phyloP scores from a whole-genome alignment of 2,888 invertebrate genomes.

The Ectemnius continuus region DNA sequence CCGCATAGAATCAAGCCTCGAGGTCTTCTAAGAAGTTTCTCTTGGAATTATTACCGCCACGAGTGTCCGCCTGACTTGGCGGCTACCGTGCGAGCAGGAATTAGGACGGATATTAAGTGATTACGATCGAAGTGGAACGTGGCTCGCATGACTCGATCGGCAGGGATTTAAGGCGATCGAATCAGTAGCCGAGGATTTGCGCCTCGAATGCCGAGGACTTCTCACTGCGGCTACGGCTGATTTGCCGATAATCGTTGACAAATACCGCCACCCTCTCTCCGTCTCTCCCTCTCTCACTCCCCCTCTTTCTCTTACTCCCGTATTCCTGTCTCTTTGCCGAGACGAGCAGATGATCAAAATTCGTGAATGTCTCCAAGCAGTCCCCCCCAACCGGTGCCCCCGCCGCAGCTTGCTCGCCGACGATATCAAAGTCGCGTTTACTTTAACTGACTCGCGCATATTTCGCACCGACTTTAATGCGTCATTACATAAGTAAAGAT shows the following conservation, averaged over 20 bases:
- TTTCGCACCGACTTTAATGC: slow-evolving; percentile 4
- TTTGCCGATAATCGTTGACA: slow-evolving; percentile 40
- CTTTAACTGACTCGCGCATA: slow-evolving; percentile 1
- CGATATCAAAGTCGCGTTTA: slow-evolving; percentile 3
- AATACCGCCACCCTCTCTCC: background rate
- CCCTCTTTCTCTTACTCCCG: background rate
- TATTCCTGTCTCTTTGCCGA: background rate
- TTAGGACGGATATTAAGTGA: slow-evolving; percentile 35
- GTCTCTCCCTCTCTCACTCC: background rate
- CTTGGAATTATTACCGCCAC: background rate
- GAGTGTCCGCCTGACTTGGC: too few species aligned
- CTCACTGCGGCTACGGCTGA: slow-evolving; percentile 38
- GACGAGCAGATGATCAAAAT: background rate
- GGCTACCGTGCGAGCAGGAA: slow-evolving; percentile 13
- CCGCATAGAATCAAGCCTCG: slow-evolving; percentile 15
- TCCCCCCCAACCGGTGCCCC: too few species aligned
- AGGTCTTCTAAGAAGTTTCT: background rate
- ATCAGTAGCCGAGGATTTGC: slow-evolving; percentile 37
- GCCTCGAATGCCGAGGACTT: slow-evolving; percentile 22
- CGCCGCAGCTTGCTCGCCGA: background rate
- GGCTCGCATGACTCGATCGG: slow-evolving; percentile 43
- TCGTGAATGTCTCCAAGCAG: too few species aligned
- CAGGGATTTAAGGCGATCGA: slow-evolving; percentile 45
- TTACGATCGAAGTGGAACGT: slow-evolving; percentile 37
- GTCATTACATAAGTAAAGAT: slow-evolving; percentile 10